Evolutionary conservation across 2,888 invertebrate genomes (phyloP), one percentile per base, ranked within the genome.

Genomic region (Heliconius cydno): DNA sequence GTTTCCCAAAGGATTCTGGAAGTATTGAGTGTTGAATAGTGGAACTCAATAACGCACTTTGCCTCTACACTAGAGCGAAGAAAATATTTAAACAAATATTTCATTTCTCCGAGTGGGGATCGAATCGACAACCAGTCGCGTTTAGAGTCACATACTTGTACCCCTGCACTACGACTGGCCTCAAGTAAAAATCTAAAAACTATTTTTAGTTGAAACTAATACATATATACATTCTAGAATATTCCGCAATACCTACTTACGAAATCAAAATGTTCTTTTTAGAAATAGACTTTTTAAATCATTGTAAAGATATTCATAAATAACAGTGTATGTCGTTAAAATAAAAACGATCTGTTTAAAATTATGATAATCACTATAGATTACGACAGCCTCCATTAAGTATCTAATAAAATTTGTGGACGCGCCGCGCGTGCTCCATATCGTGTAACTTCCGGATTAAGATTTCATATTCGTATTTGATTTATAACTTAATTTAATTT

Each of bases 381-480:
- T 70, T 70, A 41, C 15, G 70, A 70, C 70, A 46, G 9, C 41
- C 25, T 70, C 15, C 25, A 70, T 70, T 41, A 41, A 70, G 25
- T 70, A 25, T 70, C 19, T 3, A 70, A 41, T 25, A 68, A 46
- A 70, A 70, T 1, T 19, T 15, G 25, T 13, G 41, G 41, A 41
- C 41, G 70, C 70, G 70, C 41, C 41, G 70, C 41, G 70, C 70
- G 70, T 41, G 70, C 70, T 70, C 70, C 70, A 70, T 25, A 70
- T 70, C 41, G 41, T 70, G 46, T 46, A 41, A 70, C 41, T 70
- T 70, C 70, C 70, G 41, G 41, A 15, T 70, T 7, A 25, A 25
- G 15, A 41, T 25, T 70, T 41, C 15, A 7, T 70, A 70, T 25
- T 41, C 15, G 15, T 12, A 41, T 22, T 38, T 41, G 38, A 68